phyloP scores from a whole-genome alignment of 1,140 invertebrate genomes.

The Dendroctonus valens region DNA sequence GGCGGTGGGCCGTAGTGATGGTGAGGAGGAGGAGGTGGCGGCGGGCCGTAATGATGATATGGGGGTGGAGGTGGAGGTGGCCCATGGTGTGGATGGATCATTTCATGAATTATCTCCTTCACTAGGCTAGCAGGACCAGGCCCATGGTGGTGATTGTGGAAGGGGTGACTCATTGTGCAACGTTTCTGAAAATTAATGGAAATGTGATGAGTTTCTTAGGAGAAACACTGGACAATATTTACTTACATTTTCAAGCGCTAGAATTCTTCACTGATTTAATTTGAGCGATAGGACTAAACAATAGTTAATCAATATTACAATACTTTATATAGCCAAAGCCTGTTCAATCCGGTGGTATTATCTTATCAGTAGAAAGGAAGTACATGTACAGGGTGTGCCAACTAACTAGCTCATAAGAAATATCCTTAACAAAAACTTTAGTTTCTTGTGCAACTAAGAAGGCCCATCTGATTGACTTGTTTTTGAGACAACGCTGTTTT shows the following conservation, averaged over 20 bases:
- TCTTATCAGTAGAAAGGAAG: too few species aligned
- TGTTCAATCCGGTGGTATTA: too few species aligned
- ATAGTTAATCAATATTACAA: neutral
- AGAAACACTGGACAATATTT: neutral
- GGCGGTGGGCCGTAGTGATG: conserved; percentile 2
- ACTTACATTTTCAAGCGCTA: neutral
- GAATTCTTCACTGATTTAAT: too few species aligned
- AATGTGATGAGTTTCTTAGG: neutral
- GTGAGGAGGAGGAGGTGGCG: conserved; percentile 2
- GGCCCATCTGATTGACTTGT: too few species aligned
- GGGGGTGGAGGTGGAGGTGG: neutral
- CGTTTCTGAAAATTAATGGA: neutral
- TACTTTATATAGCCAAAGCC: neutral
- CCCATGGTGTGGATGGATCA: conserved; percentile 5
- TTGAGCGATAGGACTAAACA: neutral
- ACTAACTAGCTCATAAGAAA: too few species aligned
- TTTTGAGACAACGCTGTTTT: too few species aligned
- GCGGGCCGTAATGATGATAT: neutral
- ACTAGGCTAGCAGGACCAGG: neutral
- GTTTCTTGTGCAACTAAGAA: too few species aligned
- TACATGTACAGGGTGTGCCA: too few species aligned
- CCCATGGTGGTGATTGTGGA: neutral
- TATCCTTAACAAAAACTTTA: too few species aligned
- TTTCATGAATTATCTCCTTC: conserved; percentile 1
- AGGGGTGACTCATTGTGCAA: too few species aligned